A percentile compares a stretch with the other conserved stretches of the same genome.
Conservation (phyloP, 2,888 invertebrate genomes). For the Diplazon laetatorius region DNA sequence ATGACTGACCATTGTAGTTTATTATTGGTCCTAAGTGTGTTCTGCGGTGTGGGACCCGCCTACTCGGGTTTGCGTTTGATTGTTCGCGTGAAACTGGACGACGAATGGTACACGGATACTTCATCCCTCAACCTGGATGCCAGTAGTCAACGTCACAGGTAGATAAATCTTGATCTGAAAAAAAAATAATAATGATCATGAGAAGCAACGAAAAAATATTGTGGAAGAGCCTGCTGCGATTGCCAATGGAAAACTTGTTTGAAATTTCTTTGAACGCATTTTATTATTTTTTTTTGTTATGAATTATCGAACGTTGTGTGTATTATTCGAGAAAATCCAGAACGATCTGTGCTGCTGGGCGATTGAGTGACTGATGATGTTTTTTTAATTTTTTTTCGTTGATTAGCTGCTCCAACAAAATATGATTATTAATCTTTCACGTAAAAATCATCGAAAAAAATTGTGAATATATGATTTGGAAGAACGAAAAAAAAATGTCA, state of each 20-base stretch:
- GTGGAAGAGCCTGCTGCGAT: conserved; percentile 36
- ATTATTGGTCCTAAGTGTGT: conserved; percentile 45
- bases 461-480: no score
- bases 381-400: background rate
- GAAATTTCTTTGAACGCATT: background rate
- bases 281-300: no score
- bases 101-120: background rate
- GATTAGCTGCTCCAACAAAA: background rate
- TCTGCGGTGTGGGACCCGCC: conserved; percentile 66
- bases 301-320: background rate
- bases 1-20: conserved; percentile 26
- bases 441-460: no score
- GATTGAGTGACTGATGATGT: conserved; percentile 17
- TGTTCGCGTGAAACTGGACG: conserved; percentile 48
- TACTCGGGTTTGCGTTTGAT: conserved; percentile 40
- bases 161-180: conserved; percentile 8
- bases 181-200: no score
- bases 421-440: background rate
- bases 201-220: conserved; percentile 36
- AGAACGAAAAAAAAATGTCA: no score
- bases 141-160: conserved; percentile 20
- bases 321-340: conserved; percentile 10
- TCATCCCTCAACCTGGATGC: background rate
- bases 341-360: background rate
- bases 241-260: background rate